Conservation (phyloP, 2,797 vertebrate genomes). For the Scarus forsteni region DNA sequence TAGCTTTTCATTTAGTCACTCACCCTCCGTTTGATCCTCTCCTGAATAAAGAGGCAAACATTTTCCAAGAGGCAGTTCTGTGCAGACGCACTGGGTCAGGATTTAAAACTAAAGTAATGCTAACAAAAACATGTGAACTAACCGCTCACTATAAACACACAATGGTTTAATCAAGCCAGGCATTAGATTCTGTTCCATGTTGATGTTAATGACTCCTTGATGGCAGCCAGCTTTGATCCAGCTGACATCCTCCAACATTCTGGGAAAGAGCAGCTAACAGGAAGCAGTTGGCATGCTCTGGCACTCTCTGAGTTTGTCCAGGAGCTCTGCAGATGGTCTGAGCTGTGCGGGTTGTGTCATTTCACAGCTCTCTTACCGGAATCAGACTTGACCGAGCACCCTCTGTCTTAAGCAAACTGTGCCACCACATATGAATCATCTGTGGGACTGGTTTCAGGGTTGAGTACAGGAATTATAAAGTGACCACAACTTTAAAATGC, state of each 20-base stretch:
- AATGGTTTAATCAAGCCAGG: constrained; percentile 34
- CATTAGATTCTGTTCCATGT: constrained; percentile 28
- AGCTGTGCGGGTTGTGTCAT: constrained; percentile 71
- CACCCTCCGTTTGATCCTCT: constrained; percentile 48
- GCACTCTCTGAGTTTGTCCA: constrained; percentile 61
- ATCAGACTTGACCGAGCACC: constrained; percentile 64
- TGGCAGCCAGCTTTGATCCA: constrained; percentile 31
- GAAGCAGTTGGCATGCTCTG: constrained; percentile 62
- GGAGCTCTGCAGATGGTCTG: constrained; percentile 65
- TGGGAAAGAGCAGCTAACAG: constrained; percentile 47
- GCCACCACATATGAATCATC: too few relatives aligned
- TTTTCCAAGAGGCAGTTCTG: constrained; percentile 34
- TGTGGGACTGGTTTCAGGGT: too few relatives aligned
- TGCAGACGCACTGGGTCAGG: constrained; percentile 10
- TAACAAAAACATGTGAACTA: constrained; percentile 22
- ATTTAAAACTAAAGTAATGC: constrained; percentile 19
- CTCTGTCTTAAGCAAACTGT: too few relatives aligned
- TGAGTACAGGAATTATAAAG: neutral
- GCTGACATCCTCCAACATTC: constrained; percentile 44
- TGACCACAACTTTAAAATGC: too few relatives aligned
- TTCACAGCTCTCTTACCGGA: constrained; percentile 65
- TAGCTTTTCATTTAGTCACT: constrained; percentile 66
- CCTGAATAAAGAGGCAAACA: constrained; percentile 39
- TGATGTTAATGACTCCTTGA: constrained; percentile 44
- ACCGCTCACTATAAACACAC: constrained; percentile 32